Base-by-base conservation (phyloP, 2,113 vertebrate species). In the Aspiorhynchus laticeps region DNA sequence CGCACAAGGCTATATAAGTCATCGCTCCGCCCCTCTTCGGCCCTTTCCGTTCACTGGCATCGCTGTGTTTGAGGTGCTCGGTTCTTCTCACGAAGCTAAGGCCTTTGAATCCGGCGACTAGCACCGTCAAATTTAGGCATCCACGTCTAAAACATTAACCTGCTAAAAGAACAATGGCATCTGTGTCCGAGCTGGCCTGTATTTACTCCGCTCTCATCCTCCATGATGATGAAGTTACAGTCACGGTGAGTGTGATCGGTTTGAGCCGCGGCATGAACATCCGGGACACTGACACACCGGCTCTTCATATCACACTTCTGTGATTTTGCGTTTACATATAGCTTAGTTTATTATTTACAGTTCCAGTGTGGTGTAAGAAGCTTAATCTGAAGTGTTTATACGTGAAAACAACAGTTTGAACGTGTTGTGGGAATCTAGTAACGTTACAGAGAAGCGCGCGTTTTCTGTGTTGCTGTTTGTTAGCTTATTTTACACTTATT, bases 171-270 rank as follows among this genome's bases (percentile, higher is more conserved):
- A 94, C 31, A 85, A 99, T 99, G 98, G 98, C 98, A 79, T 98
- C 97, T 71, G 96, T 97, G 1, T 99, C 97, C 21, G 97, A 99
- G 88, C 97, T 99, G 85, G 98, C 98, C 83, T 99, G 97, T 85
- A 99, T 99, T 95, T 99, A 99, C 91, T 97, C 97, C 4, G 97
- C 98, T 41, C 96, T 99, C 80, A 98, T 99, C 88, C 96, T 99
- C 86, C 97, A 99, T 88, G 97, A 99, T 87, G 98, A 99, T 89
- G 98, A 99, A 84, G 97, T 99, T 86, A 97, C 97, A 38, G 97
- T 99, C 92, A 99, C 97, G 91, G 98, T 99, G 94, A 95, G 96
- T 51, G 43, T 24, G 15, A 5, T 93, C 26, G 63, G 5, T 7
- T 0, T 15, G 1, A 36, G 4, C 24, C 5, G n/a, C 86, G 77